Evolutionary conservation across 2,113 vertebrate genomes (phyloP), one percentile per base, ranked within the genome.

Genomic region (Tetrax tetrax): DNA sequence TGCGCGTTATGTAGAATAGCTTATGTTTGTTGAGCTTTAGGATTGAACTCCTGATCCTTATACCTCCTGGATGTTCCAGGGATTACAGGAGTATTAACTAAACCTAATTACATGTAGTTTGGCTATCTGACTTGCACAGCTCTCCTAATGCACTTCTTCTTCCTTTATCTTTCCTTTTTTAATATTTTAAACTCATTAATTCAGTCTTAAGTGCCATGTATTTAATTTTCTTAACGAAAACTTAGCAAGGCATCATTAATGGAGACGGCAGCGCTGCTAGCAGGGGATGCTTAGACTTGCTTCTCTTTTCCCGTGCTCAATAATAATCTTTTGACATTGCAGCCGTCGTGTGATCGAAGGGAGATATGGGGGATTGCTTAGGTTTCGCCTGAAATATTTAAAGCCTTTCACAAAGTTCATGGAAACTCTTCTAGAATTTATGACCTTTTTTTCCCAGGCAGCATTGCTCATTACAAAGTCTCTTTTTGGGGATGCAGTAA

Each of bases 81-180:
- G 97, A 98, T 98, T 98, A 98, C 93, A 85, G 95, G 74, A 87
- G 97, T 83, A 98, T 98, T 98, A 98, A 90, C 92, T 70, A 77
- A 93, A 97, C 96, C 96, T 98, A 98, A 98, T 98, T 98, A 97
- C 95, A 61, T 47, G 87, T 95, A 93, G 94, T 90, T 74, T 69
- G 96, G 81, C 96, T 98, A 95, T 98, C 98, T 95, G 95, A 94
- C 95, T 93, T 31, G 64, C 87, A 51, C 97, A 97, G 96, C 64
- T 94, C 94, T 96, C 92, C 96, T 91, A 93, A 95, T 86, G 93
- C 75, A 90, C 50, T 95, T 96, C 14, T 43, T 94, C 96, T 96
- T 75, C 47, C 38, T 64, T 95, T 47, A n/a, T 92, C 74, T 92
- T 95, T 75, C 69, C 71, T 83, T 82, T 95, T 63, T 53, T 48